phyloP scores from a whole-genome alignment of 2,797 vertebrate genomes.

The Hypotaenidia okinawae region DNA sequence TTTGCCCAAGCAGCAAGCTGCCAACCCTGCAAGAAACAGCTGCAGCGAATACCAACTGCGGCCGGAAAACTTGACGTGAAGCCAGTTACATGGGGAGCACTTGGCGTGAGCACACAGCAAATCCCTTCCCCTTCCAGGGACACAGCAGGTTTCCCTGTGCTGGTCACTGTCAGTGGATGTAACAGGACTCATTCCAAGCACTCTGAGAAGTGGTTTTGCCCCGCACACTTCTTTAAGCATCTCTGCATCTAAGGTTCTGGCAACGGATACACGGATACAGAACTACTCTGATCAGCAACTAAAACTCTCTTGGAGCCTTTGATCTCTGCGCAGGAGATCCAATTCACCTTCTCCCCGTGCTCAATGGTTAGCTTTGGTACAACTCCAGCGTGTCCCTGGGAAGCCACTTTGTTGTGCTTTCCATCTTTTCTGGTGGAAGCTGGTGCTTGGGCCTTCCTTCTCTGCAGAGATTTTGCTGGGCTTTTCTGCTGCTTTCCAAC shows the following conservation, averaged over 20 bases:
- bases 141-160: neutral
- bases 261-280: constrained; percentile 84
- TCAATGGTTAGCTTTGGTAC: constrained; percentile 84
- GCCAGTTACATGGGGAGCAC: neutral
- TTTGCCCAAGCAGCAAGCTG: neutral
- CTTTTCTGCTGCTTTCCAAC: constrained; percentile 75
- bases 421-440: constrained; percentile 28
- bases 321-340: constrained; percentile 84
- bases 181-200: neutral
- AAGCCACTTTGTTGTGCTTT: constrained; percentile 25
- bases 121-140: neutral
- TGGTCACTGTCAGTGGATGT: neutral
- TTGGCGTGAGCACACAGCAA: neutral
- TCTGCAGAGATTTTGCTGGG: constrained; percentile 68
- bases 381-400: constrained; percentile 35
- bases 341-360: constrained; percentile 95
- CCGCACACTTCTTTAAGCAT: neutral
- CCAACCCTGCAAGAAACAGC: neutral
- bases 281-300: constrained; percentile 89
- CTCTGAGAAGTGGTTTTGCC: neutral
- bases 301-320: constrained; percentile 86
- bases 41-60: neutral
- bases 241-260: constrained; percentile 41
- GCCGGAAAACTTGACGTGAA: fast-evolving
- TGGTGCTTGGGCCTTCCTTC: constrained; percentile 63